Evolutionary conservation across 2,113 vertebrate genomes (phyloP).

Genomic region (Pteropus alecto): DNA sequence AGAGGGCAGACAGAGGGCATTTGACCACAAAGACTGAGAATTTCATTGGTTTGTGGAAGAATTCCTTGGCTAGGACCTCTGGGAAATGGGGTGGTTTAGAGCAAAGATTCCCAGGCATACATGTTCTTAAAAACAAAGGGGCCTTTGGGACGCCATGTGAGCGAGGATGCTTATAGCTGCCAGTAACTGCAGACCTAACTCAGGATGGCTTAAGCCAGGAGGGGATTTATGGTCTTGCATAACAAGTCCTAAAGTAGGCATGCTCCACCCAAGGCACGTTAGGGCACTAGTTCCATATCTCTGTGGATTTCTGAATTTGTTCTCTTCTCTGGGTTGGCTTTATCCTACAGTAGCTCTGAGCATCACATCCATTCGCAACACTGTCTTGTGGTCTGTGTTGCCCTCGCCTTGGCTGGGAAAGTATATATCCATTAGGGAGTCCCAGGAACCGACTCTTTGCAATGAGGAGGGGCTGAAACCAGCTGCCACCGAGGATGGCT

Average conservation of each 20-base stretch:
- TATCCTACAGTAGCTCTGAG: neutral
- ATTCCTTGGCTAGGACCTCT: constrained; percentile 58
- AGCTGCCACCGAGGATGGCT: neutral
- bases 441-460: neutral
- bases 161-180: constrained; percentile 22
- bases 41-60: constrained; percentile 50
- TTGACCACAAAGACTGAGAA: constrained; percentile 27
- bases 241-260: neutral
- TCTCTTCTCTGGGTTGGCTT: neutral
- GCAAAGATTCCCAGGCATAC: constrained; percentile 50
- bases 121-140: constrained; percentile 23
- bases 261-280: accelerated
- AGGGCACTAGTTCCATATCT: neutral
- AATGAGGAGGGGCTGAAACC: neutral
- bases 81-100: constrained; percentile 54
- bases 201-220: neutral
- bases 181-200: neutral
- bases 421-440: neutral
- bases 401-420: neutral
- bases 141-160: neutral
- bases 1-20: constrained; percentile 56
- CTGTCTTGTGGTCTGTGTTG: neutral
- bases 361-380: neutral
- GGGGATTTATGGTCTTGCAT: neutral
- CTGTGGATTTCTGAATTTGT: neutral